Evolutionary conservation across 2,888 invertebrate species (phyloP), one percentile per base, ranked within the genome.

Genomic region (Dascillus cervinus): DNA sequence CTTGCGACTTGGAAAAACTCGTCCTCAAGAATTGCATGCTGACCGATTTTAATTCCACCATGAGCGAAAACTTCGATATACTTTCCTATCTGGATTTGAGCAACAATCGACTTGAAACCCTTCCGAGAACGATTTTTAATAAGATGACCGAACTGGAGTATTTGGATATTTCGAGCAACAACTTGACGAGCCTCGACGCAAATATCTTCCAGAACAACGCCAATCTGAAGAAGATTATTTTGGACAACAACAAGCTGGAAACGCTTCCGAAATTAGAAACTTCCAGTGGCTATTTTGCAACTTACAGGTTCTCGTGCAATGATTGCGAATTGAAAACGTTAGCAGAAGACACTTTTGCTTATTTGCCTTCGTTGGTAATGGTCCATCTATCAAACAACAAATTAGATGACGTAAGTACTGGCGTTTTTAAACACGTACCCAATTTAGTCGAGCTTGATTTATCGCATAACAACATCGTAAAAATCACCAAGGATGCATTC

Each of bases 141-240:
- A 69, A 72, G 38, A 70, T 86, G 35, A 71, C 72, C 32, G 74
- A 77, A 41, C 68, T 87, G 21, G 75, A 77, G 43, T 71, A 78
- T 52, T 70, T 87, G 39, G 82, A 87, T 58, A 68, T 87, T 38
- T 82, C 85, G 2, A 72, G 76, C 48, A 87, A 88, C 55, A 70
- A 76, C 39, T 60, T 87, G 28, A 75, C 75, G 30, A 73, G 75
- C 39, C 65, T 86, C 15, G 79, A 77, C 0, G 73, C 74, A 34
- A 71, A 79, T 55, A 68, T 84, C 27, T 82, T 87, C 52, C 73
- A 72, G 41, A 73, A 74, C 50, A 85, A 85, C 56, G 68, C 73
- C 8, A 74, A 78, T 50, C 60, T 86, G 24, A 77, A 82, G 47
- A 75, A 77, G 42, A 71, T 86, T 39, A 71, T 77, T 43, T 70